Conservation (phyloP, 2,113 vertebrate species). For the Ceratotherium simum region DNA sequence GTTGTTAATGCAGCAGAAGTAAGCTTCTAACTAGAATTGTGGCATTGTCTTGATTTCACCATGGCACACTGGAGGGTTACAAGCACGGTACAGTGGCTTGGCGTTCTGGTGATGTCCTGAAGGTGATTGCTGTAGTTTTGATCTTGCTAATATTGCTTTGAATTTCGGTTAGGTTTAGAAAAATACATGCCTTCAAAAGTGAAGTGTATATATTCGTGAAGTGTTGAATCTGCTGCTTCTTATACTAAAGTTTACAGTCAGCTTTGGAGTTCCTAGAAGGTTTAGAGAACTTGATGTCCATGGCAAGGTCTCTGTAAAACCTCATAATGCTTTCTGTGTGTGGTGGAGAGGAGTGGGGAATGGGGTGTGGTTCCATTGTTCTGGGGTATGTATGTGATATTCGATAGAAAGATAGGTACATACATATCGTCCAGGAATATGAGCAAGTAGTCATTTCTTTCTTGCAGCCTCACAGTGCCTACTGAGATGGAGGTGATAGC, state of each 20-base stretch:
- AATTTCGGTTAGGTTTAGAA: slow-evolving; percentile 15
- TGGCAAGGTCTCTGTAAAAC: not conserved
- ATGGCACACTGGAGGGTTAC: not conserved
- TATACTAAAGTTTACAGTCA: not conserved
- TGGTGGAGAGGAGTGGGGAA: not conserved
- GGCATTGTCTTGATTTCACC: not conserved
- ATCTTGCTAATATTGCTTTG: not conserved
- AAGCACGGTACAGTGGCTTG: not conserved
- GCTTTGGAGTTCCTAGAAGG: not conserved
- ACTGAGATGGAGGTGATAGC: not conserved
- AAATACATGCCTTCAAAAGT: not conserved
- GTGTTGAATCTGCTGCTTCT: not conserved
- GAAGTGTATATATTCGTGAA: not conserved
- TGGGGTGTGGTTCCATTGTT: not conserved
- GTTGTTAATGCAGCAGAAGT: not conserved
- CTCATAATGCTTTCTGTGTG: not conserved
- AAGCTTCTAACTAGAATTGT: not conserved
- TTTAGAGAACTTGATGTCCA: not conserved
- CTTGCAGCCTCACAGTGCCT: not conserved
- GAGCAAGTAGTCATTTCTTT: not conserved
- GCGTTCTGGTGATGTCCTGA: not conserved
- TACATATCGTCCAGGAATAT: not conserved
- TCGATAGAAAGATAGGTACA: not conserved
- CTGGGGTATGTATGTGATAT: not conserved
- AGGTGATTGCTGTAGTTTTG: not conserved